phyloP scores from a whole-genome alignment of 1,140 invertebrate species.

The Kradibia gibbosae region DNA sequence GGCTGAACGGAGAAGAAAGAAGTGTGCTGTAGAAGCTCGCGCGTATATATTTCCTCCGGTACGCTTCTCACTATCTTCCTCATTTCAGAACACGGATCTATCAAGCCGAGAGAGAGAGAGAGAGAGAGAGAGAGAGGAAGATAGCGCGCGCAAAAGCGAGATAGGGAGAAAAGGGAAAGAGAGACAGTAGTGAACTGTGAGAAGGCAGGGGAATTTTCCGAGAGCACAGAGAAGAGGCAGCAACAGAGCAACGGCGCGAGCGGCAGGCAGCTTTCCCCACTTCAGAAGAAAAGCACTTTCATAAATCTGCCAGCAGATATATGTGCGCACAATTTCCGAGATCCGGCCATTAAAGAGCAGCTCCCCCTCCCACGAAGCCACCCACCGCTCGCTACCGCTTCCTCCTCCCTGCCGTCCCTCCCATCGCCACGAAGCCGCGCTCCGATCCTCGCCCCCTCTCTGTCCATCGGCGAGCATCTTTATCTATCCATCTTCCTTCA shows the following conservation, averaged over 20 bases:
- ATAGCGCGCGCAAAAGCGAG: conserved; percentile 48
- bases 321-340: conserved; percentile 90
- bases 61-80: conserved; percentile 41
- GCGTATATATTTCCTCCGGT: conserved; percentile 65
- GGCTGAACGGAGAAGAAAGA: conserved; percentile 33
- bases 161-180: conserved; percentile 47
- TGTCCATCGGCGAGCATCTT: conserved; percentile 53
- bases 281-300: conserved; percentile 82
- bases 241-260: conserved; percentile 50
- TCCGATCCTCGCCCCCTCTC: conserved; percentile 46
- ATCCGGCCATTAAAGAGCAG: conserved; percentile 85
- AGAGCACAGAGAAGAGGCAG: conserved; percentile 55
- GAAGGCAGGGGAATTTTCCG: conserved; percentile 47
- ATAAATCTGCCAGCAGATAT: conserved; percentile 89
- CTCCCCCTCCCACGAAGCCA: conserved; percentile 8
- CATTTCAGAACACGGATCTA: conserved; percentile 37
- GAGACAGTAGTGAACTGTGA: no score
- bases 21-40: conserved; percentile 51
- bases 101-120: conserved; percentile 19
- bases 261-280: conserved; percentile 71
- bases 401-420: conserved; percentile 59
- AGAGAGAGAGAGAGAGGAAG: conserved; percentile 46
- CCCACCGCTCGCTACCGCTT: conserved; percentile 43
- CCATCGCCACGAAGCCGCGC: conserved; percentile 53
- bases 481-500: conserved; percentile 48